A percentile compares a stretch with the other conserved stretches of the same genome.
Evolutionary conservation across 2,888 invertebrate species (phyloP).

Genomic region (Erebia ligea): DNA sequence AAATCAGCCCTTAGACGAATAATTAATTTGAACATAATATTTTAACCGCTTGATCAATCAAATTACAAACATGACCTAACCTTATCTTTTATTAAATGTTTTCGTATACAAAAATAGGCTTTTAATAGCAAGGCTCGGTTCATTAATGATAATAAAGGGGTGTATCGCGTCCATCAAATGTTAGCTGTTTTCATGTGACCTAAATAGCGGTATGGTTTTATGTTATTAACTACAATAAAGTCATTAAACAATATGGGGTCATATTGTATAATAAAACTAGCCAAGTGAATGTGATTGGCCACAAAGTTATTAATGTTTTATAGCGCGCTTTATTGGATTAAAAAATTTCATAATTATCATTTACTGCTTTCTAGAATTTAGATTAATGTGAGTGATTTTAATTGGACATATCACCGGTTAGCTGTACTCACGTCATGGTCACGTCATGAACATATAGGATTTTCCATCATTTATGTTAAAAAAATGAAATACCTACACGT

Average conservation of each 20-base stretch:
- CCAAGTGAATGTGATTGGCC: constrained; percentile 25
- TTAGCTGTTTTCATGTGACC: constrained; percentile 38
- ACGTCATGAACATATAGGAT: background rate
- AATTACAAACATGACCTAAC: constrained; percentile 1
- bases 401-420: background rate
- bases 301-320: constrained; percentile 32
- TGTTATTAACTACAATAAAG: constrained; percentile 40
- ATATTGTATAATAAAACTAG: constrained; percentile 31
- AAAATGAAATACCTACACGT: background rate
- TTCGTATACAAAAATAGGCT: constrained; percentile 14
- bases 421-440: background rate
- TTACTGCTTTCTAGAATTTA: constrained; percentile 12
- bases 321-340: constrained; percentile 21
- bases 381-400: background rate
- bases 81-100: constrained; percentile 18
- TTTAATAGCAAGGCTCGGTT: constrained; percentile 21
- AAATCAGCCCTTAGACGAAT: too few species aligned
- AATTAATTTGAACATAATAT: too few species aligned
- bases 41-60: background rate
- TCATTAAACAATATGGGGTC: constrained; percentile 37
- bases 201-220: constrained; percentile 37
- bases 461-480: background rate
- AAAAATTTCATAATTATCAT: constrained; percentile 12
- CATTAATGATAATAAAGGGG: constrained; percentile 31
- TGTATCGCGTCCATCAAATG: constrained; percentile 32